Evolutionary conservation across 2,888 invertebrate genomes (phyloP), one percentile per base, ranked within the genome.

Genomic region (Agriotes lineatus): DNA sequence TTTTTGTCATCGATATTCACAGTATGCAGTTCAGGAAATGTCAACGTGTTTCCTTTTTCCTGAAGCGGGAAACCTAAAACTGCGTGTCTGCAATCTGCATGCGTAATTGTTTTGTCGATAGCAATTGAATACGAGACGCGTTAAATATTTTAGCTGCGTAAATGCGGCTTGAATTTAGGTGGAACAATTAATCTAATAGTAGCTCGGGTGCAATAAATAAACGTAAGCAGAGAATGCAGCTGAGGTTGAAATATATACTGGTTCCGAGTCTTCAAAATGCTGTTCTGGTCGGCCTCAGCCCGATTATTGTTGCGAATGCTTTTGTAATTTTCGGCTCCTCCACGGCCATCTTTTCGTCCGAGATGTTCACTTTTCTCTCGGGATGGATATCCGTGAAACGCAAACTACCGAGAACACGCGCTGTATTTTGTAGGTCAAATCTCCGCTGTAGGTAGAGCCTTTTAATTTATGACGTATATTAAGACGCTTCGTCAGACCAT

Each of bases 181-280:
- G 45, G 39, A 50, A 52, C 52, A 61, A 61, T 61, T 61, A 61
- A 61, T 61, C 61, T 61, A 61, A 37, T 52, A 30, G 61, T 52
- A 50, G 37, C 35, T 50, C 50, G 19, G 45, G 52, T 61, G 37
- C 61, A 39, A 61, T 61, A 61, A 50, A 61, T 61, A 61, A 61
- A 52, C 39, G 61, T 37, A 52, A 45, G 61, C 45, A 45, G 50
- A 52, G 61, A 50, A 61, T 61, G 61, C 61, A 61, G 33, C 52
- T 50, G 50, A 52, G 52, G 20, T 12, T 61, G 52, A 61, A 61
- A 61, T 52, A 61, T 61, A 20, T 52, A 37, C 48, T 37, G 50
- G 61, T 61, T 61, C 16, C 42, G 16, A 37, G 52, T 52, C 33
- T 60, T 60, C 33, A 60, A 60, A 45, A 35, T 30, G 45, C 16